Base-by-base conservation (phyloP, 2,113 vertebrate genomes). In the Hypocryptadius cinnamomeus region DNA sequence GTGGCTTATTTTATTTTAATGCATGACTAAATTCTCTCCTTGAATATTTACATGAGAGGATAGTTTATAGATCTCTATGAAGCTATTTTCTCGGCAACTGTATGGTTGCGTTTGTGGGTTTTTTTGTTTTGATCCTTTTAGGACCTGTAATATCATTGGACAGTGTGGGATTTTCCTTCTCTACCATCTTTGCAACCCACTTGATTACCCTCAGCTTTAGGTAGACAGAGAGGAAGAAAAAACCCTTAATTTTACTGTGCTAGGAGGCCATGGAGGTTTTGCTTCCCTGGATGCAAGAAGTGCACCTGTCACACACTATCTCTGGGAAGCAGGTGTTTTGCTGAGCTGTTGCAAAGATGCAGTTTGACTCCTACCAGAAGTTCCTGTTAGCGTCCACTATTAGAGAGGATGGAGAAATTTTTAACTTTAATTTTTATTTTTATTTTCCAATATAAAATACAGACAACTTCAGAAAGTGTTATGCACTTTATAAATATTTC, bases 101-200 rank as follows among this genome's bases (percentile, higher is more conserved):
- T 40, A 57, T 23, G 4, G 2, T 35, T 65, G 12, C 7, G 7
- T 5, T 39, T 27, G n/a, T 22, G 4, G 13, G 5, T 1, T 5
- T 9, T 47, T 57, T 59, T 28, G 1, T 6, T 74, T 30, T 30
- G 4, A 30, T 11, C 42, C 42, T 79, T 66, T 63, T 6, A 39
- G 17, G 18, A 79, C 33, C 37, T 64, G 11, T 51, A 79, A 79
- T 37, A 87, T 57, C 28, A 64, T 30, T 57, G 31, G 22, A 15
- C 28, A 77, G 37, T 33, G 42, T 60, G 13, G 44, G 8, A 68
- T 33, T 87, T 8, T 82, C 15, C 40, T n/a, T 68, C 28, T 86
- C 24, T 73, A 40, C 60, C 25, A 31, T 40, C 30, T 85, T 59
- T 71, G 6, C 14, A 5, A 60, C 15, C 13, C 17, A 68, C 60